Evolutionary conservation across 2,113 vertebrate species (phyloP), one percentile per base, ranked within the genome.

Genomic region (Anoplopoma fimbria): DNA sequence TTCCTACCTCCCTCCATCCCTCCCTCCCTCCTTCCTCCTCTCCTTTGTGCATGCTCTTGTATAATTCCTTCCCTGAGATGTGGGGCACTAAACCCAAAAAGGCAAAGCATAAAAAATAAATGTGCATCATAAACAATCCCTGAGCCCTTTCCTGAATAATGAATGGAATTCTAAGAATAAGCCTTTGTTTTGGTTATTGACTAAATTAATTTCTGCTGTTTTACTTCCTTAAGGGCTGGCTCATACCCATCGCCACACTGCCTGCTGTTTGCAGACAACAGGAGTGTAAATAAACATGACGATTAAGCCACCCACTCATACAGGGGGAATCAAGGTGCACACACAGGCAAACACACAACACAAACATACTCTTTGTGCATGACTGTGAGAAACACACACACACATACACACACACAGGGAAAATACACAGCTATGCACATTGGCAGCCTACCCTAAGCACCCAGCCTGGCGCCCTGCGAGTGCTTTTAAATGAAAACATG

Each of bases 11-110:
- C 79, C 40, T 77, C 85, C 81, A 60, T 68, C 73, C 78, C 34
- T 69, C 58, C 69, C 64, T 61, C 49, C 73, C 49, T 64, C 74
- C 71, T 69, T 68, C 78, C 40, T 86, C 83, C 74, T 81, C 79
- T 69, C 94, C 93, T 95, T 96, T 94, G 94, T 93, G 93, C 80
- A 51, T 23, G 89, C 94, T 96, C 96, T 96, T 96, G 95, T 96
- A 95, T 96, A 97, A 95, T 93, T 87, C 76, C 86, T 71, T 88
- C 78, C 78, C 85, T 2, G 67, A 91, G 82, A 89, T 86, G 84
- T 89, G 89, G 84, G 75, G 63, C 86, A 88, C 76, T 84, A 83
- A 82, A 82, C 82, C 69, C 79, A 55, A 83, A 85, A 92, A 83
- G 81, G 84, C 51, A 90, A 77, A 13, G 71, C 75, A 83, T 90